Base-by-base conservation (phyloP, 2,888 invertebrate species). In the Sarcophaga carnaria region DNA sequence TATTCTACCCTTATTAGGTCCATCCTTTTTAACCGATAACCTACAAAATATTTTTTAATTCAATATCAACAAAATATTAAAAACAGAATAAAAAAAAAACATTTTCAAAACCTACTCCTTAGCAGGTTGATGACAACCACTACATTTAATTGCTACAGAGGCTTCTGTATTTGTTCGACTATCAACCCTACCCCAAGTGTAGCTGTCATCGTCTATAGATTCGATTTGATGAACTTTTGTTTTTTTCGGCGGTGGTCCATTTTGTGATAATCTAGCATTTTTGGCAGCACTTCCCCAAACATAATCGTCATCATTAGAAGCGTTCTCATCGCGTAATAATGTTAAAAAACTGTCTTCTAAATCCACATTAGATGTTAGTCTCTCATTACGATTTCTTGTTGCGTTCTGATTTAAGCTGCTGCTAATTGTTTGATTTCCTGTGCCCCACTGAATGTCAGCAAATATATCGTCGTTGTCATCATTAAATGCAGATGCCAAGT, bases 1-100 rank as follows among this genome's bases (percentile, higher is more conserved):
- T 69, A 94, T 94, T 54, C 97, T 94, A 0, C 98, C 98, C 91
- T 96, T 97, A 92, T 98, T 98, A 0, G 96, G 96, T 0, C 97
- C 97, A 72, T 97, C 96, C 93, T 97, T 97, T 37, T 95, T 95
- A 0, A 97, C 98, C 0, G 95, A 96, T 86, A 96, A 93, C 89
- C 96, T 96, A 49, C 63, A 72, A 20, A 81, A 75, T 59, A 66
- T 20, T 71, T 20, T 71, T 64, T 49, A 77, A 37, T 62, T 67
- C 4, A 64, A 25, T 49, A 70, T 45, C 25, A 75, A 80, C 64
- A 20, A 49, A 3, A 2, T 4, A 49, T 10, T 10, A 0, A 0
- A 54, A 20, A 20, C 20, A 20, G 20, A 20, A 20, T 20, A 20
- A 20, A 54, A 17, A 17, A 47, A 60, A 47, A 63, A 20, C 54